Percentiles rank a stretch among this genome's conserved stretches.
phyloP scores from a whole-genome alignment of 2,888 invertebrate genomes.

The Cerceris rybyensis region DNA sequence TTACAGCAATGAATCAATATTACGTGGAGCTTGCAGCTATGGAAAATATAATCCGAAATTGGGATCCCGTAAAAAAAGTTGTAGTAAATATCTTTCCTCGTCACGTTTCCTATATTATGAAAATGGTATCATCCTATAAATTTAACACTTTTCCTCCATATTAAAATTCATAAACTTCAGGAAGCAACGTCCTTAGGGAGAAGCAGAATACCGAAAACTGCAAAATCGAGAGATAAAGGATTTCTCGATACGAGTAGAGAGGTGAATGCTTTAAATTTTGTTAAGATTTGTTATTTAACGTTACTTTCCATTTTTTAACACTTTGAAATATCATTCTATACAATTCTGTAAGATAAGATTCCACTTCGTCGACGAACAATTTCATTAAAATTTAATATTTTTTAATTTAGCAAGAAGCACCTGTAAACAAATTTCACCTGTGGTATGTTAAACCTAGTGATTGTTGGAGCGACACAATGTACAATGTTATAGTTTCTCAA shows the following conservation, averaged over 20 bases:
- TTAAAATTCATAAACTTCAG: conserved; percentile 5
- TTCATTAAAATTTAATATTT: neutral
- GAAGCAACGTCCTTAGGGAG: conserved; percentile 5
- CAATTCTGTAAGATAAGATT: too few relatives aligned
- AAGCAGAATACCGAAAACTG: conserved; percentile 13
- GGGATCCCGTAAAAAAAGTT: conserved; percentile 57
- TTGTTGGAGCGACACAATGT: conserved; percentile 60
- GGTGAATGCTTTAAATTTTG: conserved; percentile 8
- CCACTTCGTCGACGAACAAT: too few relatives aligned
- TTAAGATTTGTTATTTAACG: neutral
- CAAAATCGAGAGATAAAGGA: conserved; percentile 18
- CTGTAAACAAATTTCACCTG: conserved; percentile 56
- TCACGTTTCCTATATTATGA: neutral
- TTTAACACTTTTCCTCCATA: neutral
- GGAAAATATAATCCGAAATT: conserved; percentile 55
- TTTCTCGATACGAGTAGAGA: conserved; percentile 13
- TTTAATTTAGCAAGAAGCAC: conserved; percentile 15
- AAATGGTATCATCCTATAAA: neutral
- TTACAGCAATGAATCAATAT: conserved; percentile 57
- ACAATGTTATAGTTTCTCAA: conserved; percentile 57
- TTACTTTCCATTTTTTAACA: too few relatives aligned
- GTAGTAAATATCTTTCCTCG: conserved; percentile 8
- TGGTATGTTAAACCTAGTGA: conserved; percentile 69
- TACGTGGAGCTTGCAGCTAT: conserved; percentile 55
- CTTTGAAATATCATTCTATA: too few relatives aligned